Percentiles rank a stretch among this genome's conserved stretches.
These are phyloP conservation scores for Galerucella nymphaeae DNA, from an alignment of 2,888 invertebrate species.

Conservation along the genomic window DNA sequence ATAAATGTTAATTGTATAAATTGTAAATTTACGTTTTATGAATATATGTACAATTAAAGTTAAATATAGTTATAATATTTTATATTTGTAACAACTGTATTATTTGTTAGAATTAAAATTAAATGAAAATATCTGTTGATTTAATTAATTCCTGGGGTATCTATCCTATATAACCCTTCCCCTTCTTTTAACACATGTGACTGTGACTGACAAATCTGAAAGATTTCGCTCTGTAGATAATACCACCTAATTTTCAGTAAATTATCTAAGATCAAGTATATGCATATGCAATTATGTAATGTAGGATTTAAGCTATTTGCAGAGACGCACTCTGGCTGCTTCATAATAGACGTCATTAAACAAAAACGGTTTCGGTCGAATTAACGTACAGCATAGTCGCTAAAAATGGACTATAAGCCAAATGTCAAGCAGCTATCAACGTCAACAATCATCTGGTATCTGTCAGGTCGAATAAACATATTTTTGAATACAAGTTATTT, in stretches of 20 bases:
- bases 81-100: constrained; percentile 48
- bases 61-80: constrained; percentile 46
- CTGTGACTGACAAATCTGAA: no score
- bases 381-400: background rate
- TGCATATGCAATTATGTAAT: no score
- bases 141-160: background rate
- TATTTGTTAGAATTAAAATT: constrained; percentile 46
- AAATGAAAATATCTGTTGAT: constrained; percentile 28
- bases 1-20: constrained; percentile 45
- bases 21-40: constrained; percentile 43
- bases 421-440: background rate
- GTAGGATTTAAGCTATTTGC: no score
- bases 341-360: no score
- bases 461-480: constrained; percentile 8
- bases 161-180: no score
- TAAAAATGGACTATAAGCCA: background rate
- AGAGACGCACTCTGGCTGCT: no score
- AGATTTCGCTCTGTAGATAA: no score
- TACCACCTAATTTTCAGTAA: no score
- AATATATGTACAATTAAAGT: constrained; percentile 45
- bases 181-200: no score
- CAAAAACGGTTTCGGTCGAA: no score
- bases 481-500: constrained; percentile 5
- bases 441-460: background rate
- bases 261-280: no score